Evolutionary conservation across 2,797 vertebrate species (phyloP).

Genomic region (Melanogrammus aeglefinus): DNA sequence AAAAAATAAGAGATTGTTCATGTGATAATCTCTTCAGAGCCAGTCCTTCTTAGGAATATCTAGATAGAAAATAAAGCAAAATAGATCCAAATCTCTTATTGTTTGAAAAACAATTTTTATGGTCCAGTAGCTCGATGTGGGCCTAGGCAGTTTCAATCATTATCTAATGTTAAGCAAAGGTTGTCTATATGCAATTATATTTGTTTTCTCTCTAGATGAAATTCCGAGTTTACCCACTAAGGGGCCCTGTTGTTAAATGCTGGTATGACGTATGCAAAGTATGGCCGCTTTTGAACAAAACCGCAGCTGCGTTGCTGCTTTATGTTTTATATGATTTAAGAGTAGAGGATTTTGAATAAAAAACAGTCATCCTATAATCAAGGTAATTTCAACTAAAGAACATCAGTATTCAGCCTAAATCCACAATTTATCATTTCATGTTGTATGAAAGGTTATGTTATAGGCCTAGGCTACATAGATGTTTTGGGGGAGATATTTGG

Average conservation of each 20-base stretch:
- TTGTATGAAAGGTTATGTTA: not conserved
- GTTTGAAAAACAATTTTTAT: not conserved
- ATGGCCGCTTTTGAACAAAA: no score
- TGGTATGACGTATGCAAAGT: conserved; percentile 33
- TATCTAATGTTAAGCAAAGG: no score
- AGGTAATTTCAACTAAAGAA: not conserved
- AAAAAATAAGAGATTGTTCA: not conserved
- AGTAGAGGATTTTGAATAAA: not conserved
- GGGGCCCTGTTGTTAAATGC: conserved; percentile 68
- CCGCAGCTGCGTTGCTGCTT: not conserved
- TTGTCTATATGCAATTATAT: not conserved
- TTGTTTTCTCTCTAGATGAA: conserved; percentile 16
- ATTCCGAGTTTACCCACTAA: conserved; percentile 61
- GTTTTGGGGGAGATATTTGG: no score
- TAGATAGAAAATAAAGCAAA: not conserved
- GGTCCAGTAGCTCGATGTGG: not conserved
- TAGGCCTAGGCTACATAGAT: no score
- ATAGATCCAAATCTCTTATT: not conserved
- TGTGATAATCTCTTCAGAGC: not conserved
- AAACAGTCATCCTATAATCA: not conserved
- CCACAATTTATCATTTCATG: not conserved
- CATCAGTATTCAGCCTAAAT: not conserved
- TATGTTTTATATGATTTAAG: no score
- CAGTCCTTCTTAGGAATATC: not conserved
- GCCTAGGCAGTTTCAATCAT: not conserved